Conservation (phyloP, 2,797 vertebrate genomes). For the Sarcophilus harrisii region DNA sequence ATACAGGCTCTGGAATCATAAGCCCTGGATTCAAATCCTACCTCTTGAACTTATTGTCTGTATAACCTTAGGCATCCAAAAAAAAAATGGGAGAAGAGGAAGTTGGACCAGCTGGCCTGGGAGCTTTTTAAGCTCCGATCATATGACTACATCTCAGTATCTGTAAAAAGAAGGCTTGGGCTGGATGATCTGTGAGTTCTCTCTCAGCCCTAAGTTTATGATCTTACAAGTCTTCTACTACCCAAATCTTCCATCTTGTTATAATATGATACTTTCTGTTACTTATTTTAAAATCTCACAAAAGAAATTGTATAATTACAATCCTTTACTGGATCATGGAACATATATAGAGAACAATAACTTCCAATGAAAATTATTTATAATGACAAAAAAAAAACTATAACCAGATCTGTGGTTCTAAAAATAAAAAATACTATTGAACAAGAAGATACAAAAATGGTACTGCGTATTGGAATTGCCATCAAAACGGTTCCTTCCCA, state of each 20-base stretch:
- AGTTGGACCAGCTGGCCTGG: not conserved
- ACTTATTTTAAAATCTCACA: slow-evolving; percentile 76
- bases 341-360: slow-evolving; percentile 46
- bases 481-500: not conserved
- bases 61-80: not conserved
- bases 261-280: slow-evolving; percentile 76
- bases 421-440: slow-evolving; percentile 20
- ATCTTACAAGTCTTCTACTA: slow-evolving; percentile 9
- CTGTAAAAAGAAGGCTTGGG: not conserved
- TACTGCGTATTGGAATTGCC: not conserved
- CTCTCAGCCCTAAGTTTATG: too few species aligned
- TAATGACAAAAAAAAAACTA: slow-evolving; percentile 28
- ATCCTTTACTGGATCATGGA: slow-evolving; percentile 60
- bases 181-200: not conserved
- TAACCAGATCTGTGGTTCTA: slow-evolving; percentile 13
- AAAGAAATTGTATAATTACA: slow-evolving; percentile 64
- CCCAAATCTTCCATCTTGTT: slow-evolving; percentile 74
- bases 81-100: not conserved
- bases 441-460: not conserved
- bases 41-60: not conserved
- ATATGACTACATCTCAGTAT: not conserved
- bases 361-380: slow-evolving; percentile 52
- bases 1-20: not conserved
- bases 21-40: not conserved
- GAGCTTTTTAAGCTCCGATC: not conserved